A percentile compares a stretch with the other conserved stretches of the same genome.
These are phyloP conservation scores for Pocota personata DNA, from an alignment of 2,888 invertebrate genomes.

Conservation along the genomic window DNA sequence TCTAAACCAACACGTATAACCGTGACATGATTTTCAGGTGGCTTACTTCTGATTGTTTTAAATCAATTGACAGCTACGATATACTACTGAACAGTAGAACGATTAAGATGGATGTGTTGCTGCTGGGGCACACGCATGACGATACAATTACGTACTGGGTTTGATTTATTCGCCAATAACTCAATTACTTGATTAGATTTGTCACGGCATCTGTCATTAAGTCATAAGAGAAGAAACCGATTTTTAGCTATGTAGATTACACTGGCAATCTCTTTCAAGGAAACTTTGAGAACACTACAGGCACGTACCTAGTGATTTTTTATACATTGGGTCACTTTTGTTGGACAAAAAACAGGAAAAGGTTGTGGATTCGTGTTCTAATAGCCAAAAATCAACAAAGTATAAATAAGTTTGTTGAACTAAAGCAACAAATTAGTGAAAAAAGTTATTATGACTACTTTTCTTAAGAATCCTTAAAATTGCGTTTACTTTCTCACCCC, in stretches of 20 bases:
- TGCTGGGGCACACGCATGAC: slow-evolving; percentile 12
- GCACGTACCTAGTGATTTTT: no score
- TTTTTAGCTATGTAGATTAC: background rate
- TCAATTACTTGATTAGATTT: slow-evolving; percentile 53
- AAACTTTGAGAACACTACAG: no score
- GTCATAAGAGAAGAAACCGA: background rate
- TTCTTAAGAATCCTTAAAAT: no score
- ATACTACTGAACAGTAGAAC: slow-evolving; percentile 13
- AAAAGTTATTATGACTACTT: no score
- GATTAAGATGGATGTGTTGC: background rate
- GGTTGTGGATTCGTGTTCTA: no score
- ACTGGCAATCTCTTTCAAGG: no score
- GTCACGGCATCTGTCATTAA: slow-evolving; percentile 36
- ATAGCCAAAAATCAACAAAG: no score
- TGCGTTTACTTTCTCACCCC: no score
- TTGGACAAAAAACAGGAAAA: no score
- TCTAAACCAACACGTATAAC: slow-evolving; percentile 2
- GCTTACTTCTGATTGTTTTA: slow-evolving; percentile 28
- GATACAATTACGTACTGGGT: slow-evolving; percentile 24
- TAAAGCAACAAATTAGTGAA: no score
- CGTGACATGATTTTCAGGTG: slow-evolving; percentile 44
- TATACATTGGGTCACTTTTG: no score
- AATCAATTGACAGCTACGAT: slow-evolving; percentile 21
- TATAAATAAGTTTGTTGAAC: no score
- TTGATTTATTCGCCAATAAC: slow-evolving; percentile 57